Percentiles rank a stretch among this genome's conserved stretches.
These are phyloP conservation scores for Torymus auratus DNA, from an alignment of 2,888 invertebrate species.

Conservation along the genomic window DNA sequence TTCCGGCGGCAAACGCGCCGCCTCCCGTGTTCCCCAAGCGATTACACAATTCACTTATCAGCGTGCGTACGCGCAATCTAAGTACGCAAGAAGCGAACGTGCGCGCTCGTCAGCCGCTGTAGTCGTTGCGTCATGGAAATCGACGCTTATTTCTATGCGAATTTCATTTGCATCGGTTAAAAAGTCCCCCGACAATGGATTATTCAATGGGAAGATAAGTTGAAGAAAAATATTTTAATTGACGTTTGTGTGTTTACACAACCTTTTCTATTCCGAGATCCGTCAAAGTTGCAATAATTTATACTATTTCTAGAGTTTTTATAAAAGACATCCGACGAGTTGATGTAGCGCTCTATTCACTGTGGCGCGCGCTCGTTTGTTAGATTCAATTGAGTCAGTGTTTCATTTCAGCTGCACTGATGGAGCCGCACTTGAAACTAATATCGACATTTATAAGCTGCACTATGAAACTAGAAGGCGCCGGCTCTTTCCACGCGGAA, in stretches of 20 bases:
- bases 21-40: not conserved
- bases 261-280: constrained; percentile 29
- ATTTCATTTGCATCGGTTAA: constrained; percentile 43
- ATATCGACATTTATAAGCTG: no score
- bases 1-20: not conserved
- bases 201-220: constrained; percentile 30
- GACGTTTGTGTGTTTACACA: constrained; percentile 33
- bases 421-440: no score
- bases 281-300: not conserved
- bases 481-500: no score
- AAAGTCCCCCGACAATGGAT: constrained; percentile 37
- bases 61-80: not conserved
- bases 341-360: no score
- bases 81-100: not conserved
- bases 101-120: no score
- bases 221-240: constrained; percentile 33
- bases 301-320: no score
- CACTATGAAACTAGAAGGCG: no score
- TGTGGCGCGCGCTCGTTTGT: no score
- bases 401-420: no score
- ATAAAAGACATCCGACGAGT: no score
- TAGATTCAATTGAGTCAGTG: no score
- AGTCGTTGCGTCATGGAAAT: constrained; percentile 24
- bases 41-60: constrained; percentile 2
- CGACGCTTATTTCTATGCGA: constrained; percentile 19